phyloP scores from a whole-genome alignment of 2,113 vertebrate species.

The Chloebia gouldiae region DNA sequence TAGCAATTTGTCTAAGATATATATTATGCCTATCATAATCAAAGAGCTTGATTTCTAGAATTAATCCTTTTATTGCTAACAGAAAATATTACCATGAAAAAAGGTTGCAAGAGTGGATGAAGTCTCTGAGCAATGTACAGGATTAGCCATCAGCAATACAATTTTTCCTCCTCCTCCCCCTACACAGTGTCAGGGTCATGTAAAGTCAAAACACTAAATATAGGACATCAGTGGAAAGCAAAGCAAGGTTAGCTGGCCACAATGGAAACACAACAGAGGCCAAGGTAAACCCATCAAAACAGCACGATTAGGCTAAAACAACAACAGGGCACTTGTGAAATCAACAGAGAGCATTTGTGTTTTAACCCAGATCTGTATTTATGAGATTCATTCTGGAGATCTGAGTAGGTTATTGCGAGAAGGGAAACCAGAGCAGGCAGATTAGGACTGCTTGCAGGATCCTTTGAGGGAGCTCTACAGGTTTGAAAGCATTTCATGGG shows the following conservation, averaged over 20 bases:
- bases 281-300: slow-evolving; percentile 25
- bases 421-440: background rate
- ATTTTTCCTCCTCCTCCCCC: slow-evolving; percentile 33
- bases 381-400: background rate
- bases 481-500: background rate
- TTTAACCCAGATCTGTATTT: background rate
- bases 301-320: background rate
- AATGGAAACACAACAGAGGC: background rate
- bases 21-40: slow-evolving; percentile 62
- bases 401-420: background rate
- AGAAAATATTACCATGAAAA: slow-evolving; percentile 57
- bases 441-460: background rate
- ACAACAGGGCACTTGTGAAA: background rate
- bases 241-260: slow-evolving; percentile 11
- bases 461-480: background rate
- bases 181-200: slow-evolving; percentile 6
- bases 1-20: slow-evolving; percentile 46
- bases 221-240: slow-evolving; percentile 8
- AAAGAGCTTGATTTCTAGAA: slow-evolving; percentile 32
- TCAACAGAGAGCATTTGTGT: background rate
- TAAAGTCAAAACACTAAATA: slow-evolving; percentile 55
- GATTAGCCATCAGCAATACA: slow-evolving; percentile 43
- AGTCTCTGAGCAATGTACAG: background rate
- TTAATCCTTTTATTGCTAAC: slow-evolving; percentile 59
- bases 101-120: background rate